A percentile compares a stretch with the other conserved stretches of the same genome.
These are phyloP conservation scores for Aphaenogaster rudis DNA, from an alignment of 1,140 invertebrate genomes.

Conservation along the genomic window DNA sequence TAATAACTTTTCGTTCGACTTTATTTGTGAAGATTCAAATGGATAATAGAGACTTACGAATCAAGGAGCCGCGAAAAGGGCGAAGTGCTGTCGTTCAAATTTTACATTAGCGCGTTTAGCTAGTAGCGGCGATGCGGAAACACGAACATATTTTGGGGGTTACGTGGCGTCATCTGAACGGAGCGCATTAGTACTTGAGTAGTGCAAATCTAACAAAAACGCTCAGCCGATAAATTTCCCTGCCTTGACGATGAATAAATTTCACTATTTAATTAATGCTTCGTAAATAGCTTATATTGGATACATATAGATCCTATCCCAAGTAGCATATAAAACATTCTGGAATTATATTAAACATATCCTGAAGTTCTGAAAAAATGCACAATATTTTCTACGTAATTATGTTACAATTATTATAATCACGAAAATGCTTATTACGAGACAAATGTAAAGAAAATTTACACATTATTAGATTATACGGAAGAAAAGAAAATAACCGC, in stretches of 20 bases:
- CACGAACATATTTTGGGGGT: neutral
- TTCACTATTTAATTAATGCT: no score
- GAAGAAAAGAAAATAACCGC: no score
- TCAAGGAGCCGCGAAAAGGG: neutral
- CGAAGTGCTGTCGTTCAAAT: neutral
- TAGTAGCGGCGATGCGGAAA: neutral
- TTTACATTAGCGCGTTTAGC: neutral
- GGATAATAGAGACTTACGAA: neutral
- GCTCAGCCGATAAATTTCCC: neutral
- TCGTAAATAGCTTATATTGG: no score
- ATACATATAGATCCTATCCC: no score
- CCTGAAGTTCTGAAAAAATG: neutral
- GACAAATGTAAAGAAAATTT: neutral
- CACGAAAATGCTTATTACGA: neutral
- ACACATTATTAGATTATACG: neutral
- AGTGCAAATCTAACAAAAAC: neutral
- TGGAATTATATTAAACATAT: no score
- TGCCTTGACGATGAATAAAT: no score
- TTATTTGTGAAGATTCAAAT: neutral
- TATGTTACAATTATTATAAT: neutral
- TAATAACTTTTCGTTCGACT: neutral
- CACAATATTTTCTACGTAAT: neutral
- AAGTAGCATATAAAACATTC: no score
- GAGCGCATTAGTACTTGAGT: neutral
- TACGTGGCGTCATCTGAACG: constrained; percentile 13